Evolutionary conservation across 1,140 invertebrate genomes (phyloP), one percentile per base, ranked within the genome.

Genomic region (Aphis gossypii): DNA sequence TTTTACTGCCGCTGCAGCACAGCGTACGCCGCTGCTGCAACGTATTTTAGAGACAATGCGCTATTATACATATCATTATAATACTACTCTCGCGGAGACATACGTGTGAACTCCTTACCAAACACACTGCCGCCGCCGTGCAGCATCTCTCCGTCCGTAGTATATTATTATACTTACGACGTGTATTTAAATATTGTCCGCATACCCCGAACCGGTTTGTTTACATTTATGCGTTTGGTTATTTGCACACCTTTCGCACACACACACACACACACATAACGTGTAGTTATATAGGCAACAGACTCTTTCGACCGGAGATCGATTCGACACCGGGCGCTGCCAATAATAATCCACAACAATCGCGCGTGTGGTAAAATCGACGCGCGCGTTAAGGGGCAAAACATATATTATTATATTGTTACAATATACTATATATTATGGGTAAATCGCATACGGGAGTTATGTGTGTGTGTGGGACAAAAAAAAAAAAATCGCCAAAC

Each of bases 201-300:
- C 44, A 92, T 92, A 46, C 90, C 68, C 44, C 91, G n/a, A 83
- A 93, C 91, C 91, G 76, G 91, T 92, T 84, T 84, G 91, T 84
- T 51, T n/a, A 38, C 38, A 51, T 89, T 60, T 60, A 30, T 60
- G 56, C 56, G 56, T 60, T 60, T 25, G 46, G 35, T 87, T 87
- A 60, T 92, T 92, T 92, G 91, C 91, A 92, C 91, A 92, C 91
- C 91, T 92, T 92, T 92, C 41, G 68, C 68, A 18, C 60, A 14
- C 54, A 8, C 56, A 56, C 56, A 56, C 23, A 56, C 46, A 46
- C 44, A 46, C 44, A 44, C 44, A 44, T 46, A 46, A 46, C 46
- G 8, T 46, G 44, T 46, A 46, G 9, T 46, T 8, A 8, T 46
- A 41, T 41, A 41, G 38, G 38, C 38, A 41, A 41, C 38, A 41